Conservation (phyloP, 1,140 invertebrate species). For the Heliconius eleuchia region DNA sequence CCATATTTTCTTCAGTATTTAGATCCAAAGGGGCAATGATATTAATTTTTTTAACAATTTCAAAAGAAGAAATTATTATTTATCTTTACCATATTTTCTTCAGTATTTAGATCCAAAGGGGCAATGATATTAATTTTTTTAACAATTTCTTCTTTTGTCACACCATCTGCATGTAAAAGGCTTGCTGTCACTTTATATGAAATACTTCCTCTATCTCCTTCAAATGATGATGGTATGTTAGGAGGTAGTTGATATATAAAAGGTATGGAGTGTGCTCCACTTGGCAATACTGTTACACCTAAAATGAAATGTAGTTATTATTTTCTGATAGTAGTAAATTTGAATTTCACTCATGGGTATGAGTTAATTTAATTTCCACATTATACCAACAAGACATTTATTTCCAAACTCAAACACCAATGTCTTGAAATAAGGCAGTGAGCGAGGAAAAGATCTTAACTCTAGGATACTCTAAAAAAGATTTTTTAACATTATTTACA, state of each 20-base stretch:
- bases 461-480: too few species aligned
- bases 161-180: slow-evolving; percentile 74
- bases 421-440: too few species aligned
- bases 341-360: too few species aligned
- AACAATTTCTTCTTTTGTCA: slow-evolving; percentile 80
- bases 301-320: not conserved
- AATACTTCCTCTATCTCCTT: slow-evolving; percentile 85
- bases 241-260: slow-evolving; percentile 82
- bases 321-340: not conserved
- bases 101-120: slow-evolving; percentile 86
- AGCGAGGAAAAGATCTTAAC: too few species aligned
- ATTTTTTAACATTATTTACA: too few species aligned
- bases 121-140: slow-evolving; percentile 86
- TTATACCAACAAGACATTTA: too few species aligned
- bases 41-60: slow-evolving; percentile 85
- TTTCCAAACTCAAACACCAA: too few species aligned
- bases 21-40: slow-evolving; percentile 87
- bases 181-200: slow-evolving; percentile 83
- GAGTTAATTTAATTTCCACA: too few species aligned
- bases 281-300: slow-evolving; percentile 67
- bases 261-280: slow-evolving; percentile 81
- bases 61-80: too few species aligned
- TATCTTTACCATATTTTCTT: slow-evolving; percentile 45
- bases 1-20: slow-evolving; percentile 76
- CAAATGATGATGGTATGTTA: slow-evolving; percentile 86